These are phyloP conservation scores for Cataglyphis albicans DNA, from an alignment of 2,888 invertebrate species.

Conservation along the genomic window DNA sequence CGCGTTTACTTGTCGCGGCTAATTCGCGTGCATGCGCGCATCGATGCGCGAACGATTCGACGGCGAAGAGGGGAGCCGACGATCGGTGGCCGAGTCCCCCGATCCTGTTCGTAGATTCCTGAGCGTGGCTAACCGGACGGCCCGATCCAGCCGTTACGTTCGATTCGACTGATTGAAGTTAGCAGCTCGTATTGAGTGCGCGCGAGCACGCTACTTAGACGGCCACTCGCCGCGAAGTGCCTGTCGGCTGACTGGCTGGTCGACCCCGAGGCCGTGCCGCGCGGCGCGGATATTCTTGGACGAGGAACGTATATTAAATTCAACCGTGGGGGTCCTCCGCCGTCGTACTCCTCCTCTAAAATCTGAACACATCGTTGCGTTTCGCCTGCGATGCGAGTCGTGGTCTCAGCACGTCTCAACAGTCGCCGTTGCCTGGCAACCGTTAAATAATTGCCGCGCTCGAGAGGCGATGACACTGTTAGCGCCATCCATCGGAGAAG, in stretches of 20 bases:
- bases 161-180: conserved; percentile 11
- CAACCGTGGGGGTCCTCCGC: conserved; percentile 78
- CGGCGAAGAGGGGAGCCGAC: neutral
- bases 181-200: neutral
- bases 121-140: neutral
- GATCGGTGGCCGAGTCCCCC: conserved; percentile 22
- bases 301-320: conserved; percentile 80
- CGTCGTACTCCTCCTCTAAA: conserved; percentile 61
- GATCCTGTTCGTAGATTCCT: conserved; percentile 1
- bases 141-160: conserved; percentile 29
- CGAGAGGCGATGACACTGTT: neutral
- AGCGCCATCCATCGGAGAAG: conserved; percentile 45
- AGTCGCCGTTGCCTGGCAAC: conserved; percentile 82
- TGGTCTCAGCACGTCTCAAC: conserved; percentile 25
- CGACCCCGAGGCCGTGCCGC: conserved; percentile 68
- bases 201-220: conserved; percentile 44
- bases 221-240: conserved; percentile 75
- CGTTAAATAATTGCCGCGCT: conserved; percentile 40
- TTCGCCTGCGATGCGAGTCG: conserved; percentile 55
- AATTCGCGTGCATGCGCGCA: conserved; percentile 15
- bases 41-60: conserved; percentile 17
- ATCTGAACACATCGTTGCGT: conserved; percentile 63
- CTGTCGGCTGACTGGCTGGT: conserved; percentile 68
- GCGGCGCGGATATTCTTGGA: conserved; percentile 81
- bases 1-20: conserved; percentile 42